Base-by-base conservation (phyloP, 2,888 invertebrate species). In the Acanthoscelides obtectus region DNA sequence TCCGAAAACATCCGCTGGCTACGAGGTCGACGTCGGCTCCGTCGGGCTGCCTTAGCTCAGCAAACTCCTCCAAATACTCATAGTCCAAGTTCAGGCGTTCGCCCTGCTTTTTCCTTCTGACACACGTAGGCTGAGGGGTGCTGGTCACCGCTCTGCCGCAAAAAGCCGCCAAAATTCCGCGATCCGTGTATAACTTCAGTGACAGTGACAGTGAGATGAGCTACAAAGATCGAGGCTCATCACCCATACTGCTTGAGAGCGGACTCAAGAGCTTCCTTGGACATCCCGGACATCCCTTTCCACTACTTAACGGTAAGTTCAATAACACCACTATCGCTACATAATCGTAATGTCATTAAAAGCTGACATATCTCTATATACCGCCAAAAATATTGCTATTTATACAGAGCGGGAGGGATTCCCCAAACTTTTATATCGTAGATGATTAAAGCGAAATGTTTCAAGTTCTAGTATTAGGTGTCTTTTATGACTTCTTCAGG, bases 201-300 rank as follows among this genome's bases (percentile, higher is more conserved):
- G 85, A 86, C 78, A 85, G 85, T 85, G 85, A 85, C 79, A 88
- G 89, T 91, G 91, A 90, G 89, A 94, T 94, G 94, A 94, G 94
- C 89, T 94, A 93, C 90, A 93, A 94, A 90, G 94, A 94, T 90
- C 92, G 93, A 88, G 83, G 83, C 81, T 22, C 22, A 68, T 94
- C 93, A 89, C 94, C 94, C 87, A 93, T 93, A 89, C 91, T 94
- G 87, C 91, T 93, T 89, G 94, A 94, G 90, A 93, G 92, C 89
- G 94, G 94, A 88, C 89, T 92, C 86, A 94, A 94, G 90, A 93
- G 93, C 83, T 92, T 94, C 88, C 92, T 94, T 86, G 92, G 92
- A 87, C 91, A 93, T 86, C 93, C 94, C 86, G 92, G 92, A 88
- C 92, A 92, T 87, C 92, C 92, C 87, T 92, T 91, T 87, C 92